Evolutionary conservation across 2,113 vertebrate species (phyloP), one percentile per base, ranked within the genome.

Genomic region (Phrynosoma blainvillii): DNA sequence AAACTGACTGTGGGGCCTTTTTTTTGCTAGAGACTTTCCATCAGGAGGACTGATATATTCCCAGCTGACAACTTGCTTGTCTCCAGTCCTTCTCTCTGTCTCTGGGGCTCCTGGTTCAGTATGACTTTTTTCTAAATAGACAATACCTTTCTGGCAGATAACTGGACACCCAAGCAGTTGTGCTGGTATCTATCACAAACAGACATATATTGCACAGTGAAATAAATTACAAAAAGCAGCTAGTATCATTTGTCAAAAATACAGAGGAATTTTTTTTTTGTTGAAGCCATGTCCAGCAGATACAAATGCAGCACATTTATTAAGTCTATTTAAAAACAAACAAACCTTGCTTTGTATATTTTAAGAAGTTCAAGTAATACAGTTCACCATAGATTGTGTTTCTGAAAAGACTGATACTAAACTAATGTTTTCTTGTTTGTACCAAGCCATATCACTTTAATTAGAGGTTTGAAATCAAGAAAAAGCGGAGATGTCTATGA

Each of bases 131-230:
- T 96, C 93, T 93, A 95, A 95, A 65, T 0, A 90, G 89, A 87
- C 93, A 92, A 70, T 89, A 79, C 86, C 93, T 95, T 90, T n/a
- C 81, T 73, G 89, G 92, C 90, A 95, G 94, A 96, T 93, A 94
- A 95, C 90, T 0, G 32, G 88, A 86, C 92, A 95, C 94, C 90
- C 91, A 86, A 91, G 90, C 90, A 89, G 90, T 93, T 87, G 92
- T 30, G 14, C 76, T 82, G 81, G 92, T 95, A 95, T 96, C 95
- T 96, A 6, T 94, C 90, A 92, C 56, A 89, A 93, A 76, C 95
- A 95, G 93, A 86, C 90, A 54, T 56, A 56, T 13, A 30, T 87
- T 92, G 73, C 91, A 88, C 10, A 18, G 85, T 82, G 94, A 93
- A 82, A 87, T 87, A 91, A 95, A 92, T 90, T 92, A 88, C 89